Conservation (phyloP, 35 echinoderm and acorn worm species). For the Amphiura filiformis region DNA sequence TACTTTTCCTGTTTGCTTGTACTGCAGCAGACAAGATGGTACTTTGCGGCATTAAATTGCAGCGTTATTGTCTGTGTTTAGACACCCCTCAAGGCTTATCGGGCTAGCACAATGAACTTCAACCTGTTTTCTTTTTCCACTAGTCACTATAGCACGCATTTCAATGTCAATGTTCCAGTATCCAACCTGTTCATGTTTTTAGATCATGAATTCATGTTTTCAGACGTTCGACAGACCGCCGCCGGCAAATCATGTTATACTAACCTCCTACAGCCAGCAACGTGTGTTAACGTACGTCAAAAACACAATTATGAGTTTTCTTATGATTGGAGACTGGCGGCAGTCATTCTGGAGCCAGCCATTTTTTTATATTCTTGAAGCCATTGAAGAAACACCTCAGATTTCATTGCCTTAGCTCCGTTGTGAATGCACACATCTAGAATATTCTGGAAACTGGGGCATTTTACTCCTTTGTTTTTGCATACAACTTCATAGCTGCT, state of each 20-base stretch:
- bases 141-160: neutral
- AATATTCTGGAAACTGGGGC: neutral
- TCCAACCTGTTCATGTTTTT: neutral
- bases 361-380: neutral
- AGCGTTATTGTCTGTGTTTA: neutral
- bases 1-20: neutral
- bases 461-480: neutral
- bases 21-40: neutral
- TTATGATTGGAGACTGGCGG: neutral
- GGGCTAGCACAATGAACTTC: neutral
- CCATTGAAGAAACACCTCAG: neutral
- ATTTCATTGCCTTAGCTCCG: neutral
- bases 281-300: neutral
- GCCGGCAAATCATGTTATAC: neutral
- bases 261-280: neutral
- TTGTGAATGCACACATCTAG: neutral
- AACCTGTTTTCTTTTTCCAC: neutral
- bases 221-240: neutral
- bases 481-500: too few relatives aligned
- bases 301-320: slow-evolving; percentile 6
- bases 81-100: neutral
- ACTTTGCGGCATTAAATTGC: neutral
- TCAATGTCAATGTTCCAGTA: neutral
- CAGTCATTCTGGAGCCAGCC: neutral
- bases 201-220: slow-evolving; percentile 15